Evolutionary conservation across 2,113 vertebrate genomes (phyloP).

Genomic region (Phylloscopus trochiloides): DNA sequence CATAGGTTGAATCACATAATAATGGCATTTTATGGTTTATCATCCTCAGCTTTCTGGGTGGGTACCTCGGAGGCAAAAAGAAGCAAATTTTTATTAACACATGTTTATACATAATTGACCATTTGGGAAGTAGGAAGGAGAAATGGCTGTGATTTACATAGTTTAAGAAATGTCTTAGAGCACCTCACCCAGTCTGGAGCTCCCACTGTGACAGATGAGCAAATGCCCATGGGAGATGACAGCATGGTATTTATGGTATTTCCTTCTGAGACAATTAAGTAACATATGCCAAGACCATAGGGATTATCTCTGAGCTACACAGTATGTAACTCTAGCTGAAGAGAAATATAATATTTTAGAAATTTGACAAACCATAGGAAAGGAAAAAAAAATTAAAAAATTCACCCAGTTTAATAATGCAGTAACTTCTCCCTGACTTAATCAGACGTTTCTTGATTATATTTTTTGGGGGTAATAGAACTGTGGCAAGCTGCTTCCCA

Average conservation of each 20-base stretch:
- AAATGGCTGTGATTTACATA: conserved; percentile 81
- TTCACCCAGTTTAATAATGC: conserved; percentile 71
- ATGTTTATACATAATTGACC: conserved; percentile 81
- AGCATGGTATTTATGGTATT: conserved; percentile 85
- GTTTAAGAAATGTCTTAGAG: conserved; percentile 82
- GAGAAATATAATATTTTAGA: conserved; percentile 84
- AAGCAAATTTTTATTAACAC: conserved; percentile 81
- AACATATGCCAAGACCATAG: conserved; percentile 87
- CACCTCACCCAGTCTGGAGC: conserved; percentile 84
- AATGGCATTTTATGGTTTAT: conserved; percentile 70
- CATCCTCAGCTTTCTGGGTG: conserved; percentile 73
- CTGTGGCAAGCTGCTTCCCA: conserved; percentile 1
- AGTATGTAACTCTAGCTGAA: conserved; percentile 78
- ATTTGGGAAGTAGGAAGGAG: conserved; percentile 76
- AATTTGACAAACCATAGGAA: conserved; percentile 81
- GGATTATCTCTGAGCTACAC: conserved; percentile 84
- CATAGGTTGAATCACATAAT: conserved; percentile 65
- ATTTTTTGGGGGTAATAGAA: background rate
- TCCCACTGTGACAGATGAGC: conserved; percentile 84
- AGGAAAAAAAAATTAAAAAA: background rate
- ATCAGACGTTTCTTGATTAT: conserved; percentile 42
- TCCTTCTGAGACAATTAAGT: conserved; percentile 87
- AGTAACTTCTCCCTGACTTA: conserved; percentile 64
- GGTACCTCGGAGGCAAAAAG: conserved; percentile 77
- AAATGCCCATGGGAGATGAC: conserved; percentile 83